Conservation (phyloP, 2,797 vertebrate genomes). For the Spinibarbus caldwelli region DNA sequence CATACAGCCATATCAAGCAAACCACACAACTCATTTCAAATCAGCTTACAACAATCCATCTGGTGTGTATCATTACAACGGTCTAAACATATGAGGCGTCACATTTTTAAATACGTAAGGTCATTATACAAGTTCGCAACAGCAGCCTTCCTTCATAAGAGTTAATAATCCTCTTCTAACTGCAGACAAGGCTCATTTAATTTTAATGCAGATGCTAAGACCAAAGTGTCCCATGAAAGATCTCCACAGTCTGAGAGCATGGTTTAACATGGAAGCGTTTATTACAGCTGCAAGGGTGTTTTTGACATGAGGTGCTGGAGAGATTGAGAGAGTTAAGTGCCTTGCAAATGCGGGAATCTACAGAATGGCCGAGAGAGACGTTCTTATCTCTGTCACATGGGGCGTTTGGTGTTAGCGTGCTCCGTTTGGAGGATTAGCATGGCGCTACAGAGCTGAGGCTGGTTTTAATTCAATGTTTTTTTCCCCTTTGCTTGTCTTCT, state of each 20-base stretch:
- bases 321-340: neutral
- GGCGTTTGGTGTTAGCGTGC: conserved; percentile 30
- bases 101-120: conserved; percentile 16
- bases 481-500: conserved; percentile 34
- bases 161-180: conserved; percentile 44
- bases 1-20: neutral
- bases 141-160: conserved; percentile 19
- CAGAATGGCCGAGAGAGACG: neutral
- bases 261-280: conserved; percentile 7
- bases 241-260: conserved; percentile 10
- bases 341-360: conserved; percentile 1
- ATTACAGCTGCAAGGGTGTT: conserved; percentile 1
- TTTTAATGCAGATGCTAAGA: conserved; percentile 27
- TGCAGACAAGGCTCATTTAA: conserved; percentile 28
- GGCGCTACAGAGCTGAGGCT: conserved; percentile 4
- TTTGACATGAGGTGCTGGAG: conserved; percentile 24
- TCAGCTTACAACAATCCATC: neutral
- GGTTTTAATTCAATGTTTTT: conserved; percentile 44
- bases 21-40: neutral
- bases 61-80: neutral
- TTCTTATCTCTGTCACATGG: conserved; percentile 32
- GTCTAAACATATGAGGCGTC: conserved; percentile 8
- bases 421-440: conserved; percentile 36
- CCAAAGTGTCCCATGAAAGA: conserved; percentile 18
- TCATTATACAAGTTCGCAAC: conserved; percentile 27